Evolutionary conservation across 2,888 invertebrate species (phyloP).

Genomic region (Fabriciana adippe): DNA sequence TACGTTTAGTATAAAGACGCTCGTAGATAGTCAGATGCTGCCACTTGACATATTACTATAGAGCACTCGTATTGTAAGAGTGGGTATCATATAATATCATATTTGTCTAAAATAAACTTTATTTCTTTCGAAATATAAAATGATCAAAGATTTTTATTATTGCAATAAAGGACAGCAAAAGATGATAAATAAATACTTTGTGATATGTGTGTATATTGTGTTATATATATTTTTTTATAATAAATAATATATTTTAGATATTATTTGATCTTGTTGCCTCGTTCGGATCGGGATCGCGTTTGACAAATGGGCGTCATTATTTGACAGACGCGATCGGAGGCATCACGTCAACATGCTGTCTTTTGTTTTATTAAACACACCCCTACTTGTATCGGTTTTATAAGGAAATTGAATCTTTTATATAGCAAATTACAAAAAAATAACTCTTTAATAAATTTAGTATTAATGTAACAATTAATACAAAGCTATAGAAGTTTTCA

Average conservation of each 20-base stretch:
- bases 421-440: constrained; percentile 13
- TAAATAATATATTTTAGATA: constrained; percentile 5
- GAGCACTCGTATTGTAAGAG: constrained; percentile 11
- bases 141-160: no score
- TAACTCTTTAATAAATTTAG: no score
- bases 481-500: no score
- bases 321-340: constrained; percentile 75
- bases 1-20: constrained; percentile 34
- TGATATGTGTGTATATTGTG: no score
- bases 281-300: constrained; percentile 58
- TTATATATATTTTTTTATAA: not conserved
- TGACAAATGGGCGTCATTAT: constrained; percentile 82
- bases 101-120: no score
- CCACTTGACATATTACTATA: constrained; percentile 29
- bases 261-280: constrained; percentile 40
- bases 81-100: not conserved
- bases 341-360: constrained; percentile 73
- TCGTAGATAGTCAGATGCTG: constrained; percentile 24
- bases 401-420: constrained; percentile 43
- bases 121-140: no score
- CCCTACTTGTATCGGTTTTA: constrained; percentile 56
- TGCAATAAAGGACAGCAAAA: no score
- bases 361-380: constrained; percentile 79
- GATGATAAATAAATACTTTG: no score
- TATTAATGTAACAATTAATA: no score